Evolutionary conservation across 2,113 vertebrate species (phyloP).

Genomic region (Proteles cristata): DNA sequence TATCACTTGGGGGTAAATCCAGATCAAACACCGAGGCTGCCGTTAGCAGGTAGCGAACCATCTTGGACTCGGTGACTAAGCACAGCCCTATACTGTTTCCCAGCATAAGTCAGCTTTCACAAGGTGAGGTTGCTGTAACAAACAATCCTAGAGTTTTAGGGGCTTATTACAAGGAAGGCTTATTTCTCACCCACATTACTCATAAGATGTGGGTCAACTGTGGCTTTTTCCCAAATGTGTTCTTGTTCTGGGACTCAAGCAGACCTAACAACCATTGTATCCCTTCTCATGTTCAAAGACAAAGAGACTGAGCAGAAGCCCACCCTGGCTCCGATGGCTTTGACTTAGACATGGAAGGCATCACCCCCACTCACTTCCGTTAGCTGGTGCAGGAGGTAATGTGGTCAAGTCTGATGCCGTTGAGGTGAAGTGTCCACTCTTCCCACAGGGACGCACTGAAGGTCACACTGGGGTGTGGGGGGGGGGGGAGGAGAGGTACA

Average conservation of each 20-base stretch:
- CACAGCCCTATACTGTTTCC: neutral
- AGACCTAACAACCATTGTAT: neutral
- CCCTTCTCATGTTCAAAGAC: neutral
- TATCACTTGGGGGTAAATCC: neutral
- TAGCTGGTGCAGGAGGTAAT: neutral
- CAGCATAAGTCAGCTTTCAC: neutral
- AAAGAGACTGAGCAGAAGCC: neutral
- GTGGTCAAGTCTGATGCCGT: neutral
- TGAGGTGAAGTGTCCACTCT: neutral
- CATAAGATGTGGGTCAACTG: neutral
- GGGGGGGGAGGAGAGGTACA: too few species aligned
- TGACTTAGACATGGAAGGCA: neutral
- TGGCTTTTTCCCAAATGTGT: neutral
- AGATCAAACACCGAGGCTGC: neutral
- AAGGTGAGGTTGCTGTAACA: neutral
- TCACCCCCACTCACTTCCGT: neutral
- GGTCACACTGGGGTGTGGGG: neutral
- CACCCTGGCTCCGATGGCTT: neutral
- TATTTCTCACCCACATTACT: neutral
- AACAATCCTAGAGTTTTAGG: neutral
- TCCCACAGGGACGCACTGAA: neutral
- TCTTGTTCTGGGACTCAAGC: neutral
- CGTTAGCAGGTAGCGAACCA: neutral
- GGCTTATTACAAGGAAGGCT: neutral
- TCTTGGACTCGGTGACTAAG: neutral